phyloP scores from a whole-genome alignment of 1,140 invertebrate genomes.

The Anagrus nilaparvatae region DNA sequence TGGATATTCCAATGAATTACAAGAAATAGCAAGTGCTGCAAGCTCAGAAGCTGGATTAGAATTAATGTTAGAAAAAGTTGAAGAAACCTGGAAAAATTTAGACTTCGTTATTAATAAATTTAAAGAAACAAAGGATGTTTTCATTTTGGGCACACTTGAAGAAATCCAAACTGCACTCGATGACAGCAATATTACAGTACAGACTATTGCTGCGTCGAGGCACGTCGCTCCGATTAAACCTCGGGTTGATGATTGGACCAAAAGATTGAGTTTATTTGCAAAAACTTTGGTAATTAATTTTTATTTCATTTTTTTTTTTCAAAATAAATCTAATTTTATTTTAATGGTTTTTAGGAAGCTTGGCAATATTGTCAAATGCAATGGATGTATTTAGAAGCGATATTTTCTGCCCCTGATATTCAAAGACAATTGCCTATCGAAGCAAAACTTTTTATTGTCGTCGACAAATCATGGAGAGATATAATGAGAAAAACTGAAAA shows the following conservation, averaged over 20 bases:
- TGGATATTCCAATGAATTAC: slow-evolving; percentile 56
- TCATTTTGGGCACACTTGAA: slow-evolving; percentile 69
- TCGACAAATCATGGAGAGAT: slow-evolving; percentile 81
- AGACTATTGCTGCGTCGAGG: slow-evolving; percentile 72
- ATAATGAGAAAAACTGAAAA: slow-evolving; percentile 65
- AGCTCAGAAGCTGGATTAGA: slow-evolving; percentile 76
- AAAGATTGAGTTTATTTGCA: slow-evolving; percentile 61
- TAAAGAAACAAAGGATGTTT: slow-evolving; percentile 72
- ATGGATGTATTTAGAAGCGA: slow-evolving; percentile 80
- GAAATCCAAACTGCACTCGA: slow-evolving; percentile 73
- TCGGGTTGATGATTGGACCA: slow-evolving; percentile 70
- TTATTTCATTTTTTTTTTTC: slow-evolving; percentile 4
- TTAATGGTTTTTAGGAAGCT: slow-evolving; percentile 52
- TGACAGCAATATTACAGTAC: slow-evolving; percentile 76
- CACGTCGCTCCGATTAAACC: slow-evolving; percentile 73
- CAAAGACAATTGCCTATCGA: slow-evolving; percentile 77
- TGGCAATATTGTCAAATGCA: slow-evolving; percentile 76
- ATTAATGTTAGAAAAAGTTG: slow-evolving; percentile 67
- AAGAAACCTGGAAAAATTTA: slow-evolving; percentile 68
- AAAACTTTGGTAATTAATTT: slow-evolving; percentile 54
- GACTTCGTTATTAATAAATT: slow-evolving; percentile 68
- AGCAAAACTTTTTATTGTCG: slow-evolving; percentile 69
- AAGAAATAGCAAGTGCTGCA: slow-evolving; percentile 74
- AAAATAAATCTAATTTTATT: slow-evolving; percentile 10
- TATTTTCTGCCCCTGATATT: slow-evolving; percentile 83